Conservation (phyloP, 2,113 vertebrate species). For the Mohoua ochrocephala region DNA sequence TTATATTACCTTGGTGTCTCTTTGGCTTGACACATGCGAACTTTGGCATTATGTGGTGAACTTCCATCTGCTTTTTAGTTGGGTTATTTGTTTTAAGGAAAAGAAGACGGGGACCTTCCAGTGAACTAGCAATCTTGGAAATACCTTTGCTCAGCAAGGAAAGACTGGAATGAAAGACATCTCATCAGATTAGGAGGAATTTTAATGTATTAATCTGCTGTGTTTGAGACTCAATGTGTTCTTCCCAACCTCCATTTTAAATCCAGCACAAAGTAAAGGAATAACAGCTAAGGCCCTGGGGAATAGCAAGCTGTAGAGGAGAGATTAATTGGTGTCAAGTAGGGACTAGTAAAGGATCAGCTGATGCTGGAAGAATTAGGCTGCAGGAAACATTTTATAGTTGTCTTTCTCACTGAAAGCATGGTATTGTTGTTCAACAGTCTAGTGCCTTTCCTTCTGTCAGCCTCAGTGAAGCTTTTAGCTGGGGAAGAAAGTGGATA, state of each 20-base stretch:
- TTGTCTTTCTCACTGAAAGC: constrained; percentile 70
- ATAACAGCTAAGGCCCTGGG: neutral
- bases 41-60: neutral
- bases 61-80: neutral
- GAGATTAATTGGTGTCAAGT: constrained; percentile 81
- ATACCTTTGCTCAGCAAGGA: neutral
- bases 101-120: neutral
- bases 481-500: constrained; percentile 54
- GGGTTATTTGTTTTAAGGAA: neutral
- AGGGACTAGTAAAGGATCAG: constrained; percentile 72
- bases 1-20: neutral
- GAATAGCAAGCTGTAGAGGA: constrained; percentile 29
- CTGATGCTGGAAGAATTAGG: constrained; percentile 74
- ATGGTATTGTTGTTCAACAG: constrained; percentile 70
- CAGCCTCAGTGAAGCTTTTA: constrained; percentile 62
- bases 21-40: neutral
- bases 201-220: neutral
- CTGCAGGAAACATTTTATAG: constrained; percentile 83
- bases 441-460: constrained; percentile 75
- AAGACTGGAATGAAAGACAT: neutral
- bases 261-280: neutral
- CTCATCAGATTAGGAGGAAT: neutral
- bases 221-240: neutral
- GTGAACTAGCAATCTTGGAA: neutral
- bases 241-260: constrained; percentile 9